These are phyloP conservation scores for Pomacea canaliculata DNA, from an alignment of 2,888 invertebrate genomes.

Conservation along the genomic window DNA sequence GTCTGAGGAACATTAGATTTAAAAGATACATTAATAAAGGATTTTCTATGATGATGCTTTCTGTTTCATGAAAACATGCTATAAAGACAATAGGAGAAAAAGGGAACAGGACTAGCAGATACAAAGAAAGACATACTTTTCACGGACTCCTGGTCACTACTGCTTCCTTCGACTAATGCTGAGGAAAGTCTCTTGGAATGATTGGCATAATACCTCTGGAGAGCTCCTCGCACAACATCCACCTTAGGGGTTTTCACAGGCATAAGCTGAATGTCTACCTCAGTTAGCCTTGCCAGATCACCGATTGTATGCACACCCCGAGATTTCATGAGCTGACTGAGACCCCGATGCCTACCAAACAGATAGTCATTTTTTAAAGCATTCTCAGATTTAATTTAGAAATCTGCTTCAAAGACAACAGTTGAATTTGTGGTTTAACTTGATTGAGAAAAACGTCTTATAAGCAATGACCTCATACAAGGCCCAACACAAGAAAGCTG, in stretches of 20 bases:
- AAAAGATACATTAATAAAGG: no score
- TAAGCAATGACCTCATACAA: no score
- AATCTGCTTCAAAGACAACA: no score
- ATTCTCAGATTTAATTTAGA: no score
- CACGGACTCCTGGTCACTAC: neutral
- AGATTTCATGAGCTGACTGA: slow-evolving; percentile 58
- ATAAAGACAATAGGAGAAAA: no score
- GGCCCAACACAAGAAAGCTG: no score
- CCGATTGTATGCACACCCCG: slow-evolving; percentile 64
- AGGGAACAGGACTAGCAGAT: no score
- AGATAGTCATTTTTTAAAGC: neutral
- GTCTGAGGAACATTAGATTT: no score
- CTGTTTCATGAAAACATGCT: no score
- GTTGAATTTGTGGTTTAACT: no score
- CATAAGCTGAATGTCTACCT: slow-evolving; percentile 59
- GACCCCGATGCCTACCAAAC: slow-evolving; percentile 55
- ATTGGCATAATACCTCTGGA: slow-evolving; percentile 35
- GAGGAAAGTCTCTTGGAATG: neutral
- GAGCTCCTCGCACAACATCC: slow-evolving; percentile 48
- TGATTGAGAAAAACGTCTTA: no score
- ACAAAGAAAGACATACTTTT: slow-evolving; percentile 20
- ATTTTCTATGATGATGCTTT: no score
- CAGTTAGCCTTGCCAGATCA: slow-evolving; percentile 57
- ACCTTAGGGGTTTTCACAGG: slow-evolving; percentile 64
- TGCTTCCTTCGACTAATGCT: slow-evolving; percentile 11